Evolutionary conservation across 2,113 vertebrate genomes (phyloP), one percentile per base, ranked within the genome.

Genomic region (Siniperca knerii): DNA sequence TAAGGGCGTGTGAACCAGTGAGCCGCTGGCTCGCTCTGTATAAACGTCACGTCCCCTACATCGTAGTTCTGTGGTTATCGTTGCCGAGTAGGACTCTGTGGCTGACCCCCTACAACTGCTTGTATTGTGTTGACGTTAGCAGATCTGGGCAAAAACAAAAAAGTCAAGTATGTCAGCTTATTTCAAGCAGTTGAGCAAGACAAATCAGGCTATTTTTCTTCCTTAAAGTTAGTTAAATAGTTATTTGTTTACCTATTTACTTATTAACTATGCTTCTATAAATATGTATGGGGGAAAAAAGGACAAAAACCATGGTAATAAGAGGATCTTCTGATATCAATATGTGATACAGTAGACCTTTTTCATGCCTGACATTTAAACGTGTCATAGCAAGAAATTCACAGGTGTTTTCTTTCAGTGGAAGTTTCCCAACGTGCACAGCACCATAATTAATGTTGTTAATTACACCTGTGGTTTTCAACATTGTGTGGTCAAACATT

Each of bases 1-100:
- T 98, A 97, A 98, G 97, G 96, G 95, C 93, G 94, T 90, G 91
- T 92, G 90, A 94, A 91, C 89, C 88, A 18, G 69, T 2, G 68
- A 84, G 86, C 79, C 10, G 57, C 68, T 75, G 87, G 79, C 82
- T 86, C 44, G 2, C 60, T 86, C 57, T 89, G 85, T 88, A 35
- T 83, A 66, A 83, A 86, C 86, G 42, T 79, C 74, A 79, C 81
- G 84, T 84, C 85, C 88, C 83, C 60, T 86, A 75, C 79, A 87
- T 89, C 23, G 44, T 70, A 87, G 85, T 77, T 74, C 83, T 91
- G 86, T 90, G 88, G 77, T 86, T 66, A 62, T 65, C 64, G 33
- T 89, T 83, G 81, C 64, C 40, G 40, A 82, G 42, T 81, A n/a
- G 77, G 80, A 82, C 81, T 75, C 75, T 77, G 89, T 91, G 77